These are phyloP conservation scores for Bombus polaris DNA, from an alignment of 1,140 invertebrate genomes.

Conservation along the genomic window DNA sequence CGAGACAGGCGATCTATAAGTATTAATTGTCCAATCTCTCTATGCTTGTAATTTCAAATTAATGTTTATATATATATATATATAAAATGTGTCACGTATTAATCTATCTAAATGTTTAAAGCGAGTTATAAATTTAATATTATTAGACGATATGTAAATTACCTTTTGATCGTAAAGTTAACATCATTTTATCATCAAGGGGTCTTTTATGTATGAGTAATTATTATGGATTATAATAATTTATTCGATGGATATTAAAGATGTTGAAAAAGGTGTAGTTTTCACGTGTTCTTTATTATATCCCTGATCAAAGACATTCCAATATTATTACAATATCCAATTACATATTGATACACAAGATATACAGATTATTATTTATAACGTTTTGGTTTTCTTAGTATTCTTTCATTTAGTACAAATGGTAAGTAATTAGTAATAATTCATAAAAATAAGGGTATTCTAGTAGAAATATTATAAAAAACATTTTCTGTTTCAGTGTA, in stretches of 20 bases:
- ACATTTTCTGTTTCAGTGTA: not conserved
- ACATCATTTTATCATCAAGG: constrained; percentile 71
- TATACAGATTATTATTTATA: not conserved
- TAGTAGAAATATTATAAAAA: not conserved
- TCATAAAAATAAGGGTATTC: not conserved
- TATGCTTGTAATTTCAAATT: constrained; percentile 70
- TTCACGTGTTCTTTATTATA: not conserved
- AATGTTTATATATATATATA: constrained; percentile 65
- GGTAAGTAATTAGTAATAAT: too few species aligned
- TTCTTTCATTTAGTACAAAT: not conserved
- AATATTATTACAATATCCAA: not conserved
- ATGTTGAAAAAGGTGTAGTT: constrained; percentile 28
- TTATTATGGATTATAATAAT: constrained; percentile 63
- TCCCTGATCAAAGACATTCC: not conserved
- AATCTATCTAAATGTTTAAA: constrained; percentile 56
- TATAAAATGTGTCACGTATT: constrained; percentile 17
- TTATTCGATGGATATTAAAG: constrained; percentile 58
- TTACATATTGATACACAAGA: not conserved
- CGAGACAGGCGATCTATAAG: constrained; percentile 27
- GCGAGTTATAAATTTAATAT: constrained; percentile 57
- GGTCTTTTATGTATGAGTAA: constrained; percentile 77
- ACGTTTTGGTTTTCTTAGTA: not conserved
- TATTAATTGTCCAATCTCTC: constrained; percentile 73
- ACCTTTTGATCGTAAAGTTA: constrained; percentile 54
- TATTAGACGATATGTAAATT: constrained; percentile 51